Conservation (phyloP, 2,888 invertebrate species). For the Petrolisthes manimaculis region DNA sequence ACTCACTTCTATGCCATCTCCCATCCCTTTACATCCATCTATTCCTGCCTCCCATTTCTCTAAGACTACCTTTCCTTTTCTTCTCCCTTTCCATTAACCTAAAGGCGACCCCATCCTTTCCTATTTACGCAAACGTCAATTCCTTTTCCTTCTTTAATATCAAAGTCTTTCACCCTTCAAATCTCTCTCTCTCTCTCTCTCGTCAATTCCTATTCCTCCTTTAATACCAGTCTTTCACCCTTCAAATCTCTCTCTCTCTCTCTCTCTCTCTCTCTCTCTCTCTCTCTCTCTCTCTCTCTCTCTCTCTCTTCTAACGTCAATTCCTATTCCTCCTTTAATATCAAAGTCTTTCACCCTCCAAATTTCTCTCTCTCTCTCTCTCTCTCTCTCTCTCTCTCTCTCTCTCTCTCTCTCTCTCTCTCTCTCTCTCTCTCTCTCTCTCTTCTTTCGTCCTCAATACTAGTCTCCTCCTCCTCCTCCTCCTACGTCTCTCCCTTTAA, state of each 20-base stretch:
- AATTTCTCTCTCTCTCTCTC: not conserved
- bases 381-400: not conserved
- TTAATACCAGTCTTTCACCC: not conserved
- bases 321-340: not conserved
- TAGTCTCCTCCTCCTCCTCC: not conserved
- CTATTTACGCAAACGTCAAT: too few species aligned
- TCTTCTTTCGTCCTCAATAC: not conserved
- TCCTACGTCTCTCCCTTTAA: too few species aligned
- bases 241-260: not conserved
- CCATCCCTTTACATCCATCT: too few species aligned
- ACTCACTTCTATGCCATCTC: too few species aligned
- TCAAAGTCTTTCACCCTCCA: not conserved
- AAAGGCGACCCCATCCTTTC: too few species aligned
- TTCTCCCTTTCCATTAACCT: too few species aligned
- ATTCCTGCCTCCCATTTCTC: too few species aligned
- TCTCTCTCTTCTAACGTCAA: not conserved
- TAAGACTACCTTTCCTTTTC: too few species aligned
- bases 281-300: not conserved
- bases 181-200: not conserved
- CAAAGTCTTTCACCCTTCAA: too few species aligned
- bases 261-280: not conserved
- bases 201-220: not conserved
- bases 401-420: not conserved
- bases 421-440: not conserved
- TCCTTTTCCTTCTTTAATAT: too few species aligned